phyloP scores from a whole-genome alignment of 2,888 invertebrate genomes.

The Dendrolimus houi region DNA sequence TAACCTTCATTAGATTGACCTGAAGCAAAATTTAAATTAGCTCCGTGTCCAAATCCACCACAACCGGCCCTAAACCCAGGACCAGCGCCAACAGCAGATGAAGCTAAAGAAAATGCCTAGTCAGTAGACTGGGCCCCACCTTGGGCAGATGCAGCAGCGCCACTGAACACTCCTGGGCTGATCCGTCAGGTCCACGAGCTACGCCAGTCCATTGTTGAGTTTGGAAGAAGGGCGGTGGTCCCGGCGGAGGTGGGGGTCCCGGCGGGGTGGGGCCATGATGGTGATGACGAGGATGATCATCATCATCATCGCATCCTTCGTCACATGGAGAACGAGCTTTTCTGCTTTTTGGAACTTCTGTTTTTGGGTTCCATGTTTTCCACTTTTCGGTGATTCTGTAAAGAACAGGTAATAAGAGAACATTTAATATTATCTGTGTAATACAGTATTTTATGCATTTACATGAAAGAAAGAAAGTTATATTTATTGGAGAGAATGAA shows the following conservation, averaged over 20 bases:
- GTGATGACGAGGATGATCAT: constrained; percentile 5
- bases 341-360: constrained; percentile 11
- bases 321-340: constrained; percentile 17
- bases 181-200: constrained; percentile 16
- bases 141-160: constrained; percentile 22
- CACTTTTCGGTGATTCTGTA: constrained; percentile 8
- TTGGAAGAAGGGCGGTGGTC: constrained; percentile 20
- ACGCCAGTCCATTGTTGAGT: constrained; percentile 24
- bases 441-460: no score
- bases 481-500: no score
- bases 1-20: background rate
- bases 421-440: no score
- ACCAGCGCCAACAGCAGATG: constrained; percentile 14
- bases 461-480: no score
- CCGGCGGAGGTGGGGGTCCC: constrained; percentile 7
- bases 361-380: constrained; percentile 2
- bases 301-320: constrained; percentile 6
- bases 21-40: background rate
- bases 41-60: background rate
- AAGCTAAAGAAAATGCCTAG: constrained; percentile 24
- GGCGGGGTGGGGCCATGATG: constrained; percentile 4
- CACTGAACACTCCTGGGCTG: constrained; percentile 21
- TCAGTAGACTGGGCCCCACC: constrained; percentile 12
- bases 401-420: background rate
- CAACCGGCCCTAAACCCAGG: background rate